A percentile compares a stretch with the other conserved stretches of the same genome.
Evolutionary conservation across 2,797 vertebrate species (phyloP).

Genomic region (Cyclura pinguis): DNA sequence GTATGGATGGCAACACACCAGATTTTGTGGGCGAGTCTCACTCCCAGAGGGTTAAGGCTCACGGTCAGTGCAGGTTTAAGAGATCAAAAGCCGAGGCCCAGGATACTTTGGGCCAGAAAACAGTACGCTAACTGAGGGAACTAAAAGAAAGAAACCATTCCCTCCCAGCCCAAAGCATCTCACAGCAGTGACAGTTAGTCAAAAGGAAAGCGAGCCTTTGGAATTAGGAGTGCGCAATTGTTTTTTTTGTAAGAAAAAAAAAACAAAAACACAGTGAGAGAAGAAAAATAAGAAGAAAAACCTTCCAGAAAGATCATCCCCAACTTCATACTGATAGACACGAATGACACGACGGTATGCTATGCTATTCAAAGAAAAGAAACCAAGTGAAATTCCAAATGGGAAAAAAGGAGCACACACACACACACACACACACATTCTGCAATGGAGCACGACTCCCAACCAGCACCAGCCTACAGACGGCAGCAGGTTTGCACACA

Average conservation of each 20-base stretch:
- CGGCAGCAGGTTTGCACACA: slow-evolving; percentile 8
- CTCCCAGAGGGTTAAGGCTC: slow-evolving; percentile 68
- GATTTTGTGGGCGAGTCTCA: slow-evolving; percentile 47
- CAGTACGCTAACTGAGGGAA: slow-evolving; percentile 53
- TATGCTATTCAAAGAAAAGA: slow-evolving; percentile 93
- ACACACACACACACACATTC: slow-evolving; percentile 54
- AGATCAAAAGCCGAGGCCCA: slow-evolving; percentile 51
- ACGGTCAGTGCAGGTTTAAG: slow-evolving; percentile 33
- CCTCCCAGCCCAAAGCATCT: slow-evolving; percentile 62
- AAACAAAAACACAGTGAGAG: slow-evolving; percentile 81
- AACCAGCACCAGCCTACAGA: slow-evolving; percentile 57
- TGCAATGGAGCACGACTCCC: slow-evolving; percentile 52
- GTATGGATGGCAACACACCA: slow-evolving; percentile 53
- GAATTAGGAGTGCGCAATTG: slow-evolving; percentile 79
- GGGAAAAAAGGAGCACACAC: slow-evolving; percentile 67
- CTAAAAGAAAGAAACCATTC: slow-evolving; percentile 49
- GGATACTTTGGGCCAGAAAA: slow-evolving; percentile 55
- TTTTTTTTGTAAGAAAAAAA: slow-evolving; percentile 12
- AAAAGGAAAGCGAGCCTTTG: slow-evolving; percentile 83
- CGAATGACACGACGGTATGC: slow-evolving; percentile 96
- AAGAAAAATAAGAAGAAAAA: slow-evolving; percentile 86
- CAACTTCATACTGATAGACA: slow-evolving; percentile 98
- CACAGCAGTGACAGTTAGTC: slow-evolving; percentile 84
- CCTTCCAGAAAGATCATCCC: slow-evolving; percentile 99
- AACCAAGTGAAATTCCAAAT: slow-evolving; percentile 81